Evolutionary conservation across 2,113 vertebrate genomes (phyloP).

Genomic region (Xyliphius kryptos): DNA sequence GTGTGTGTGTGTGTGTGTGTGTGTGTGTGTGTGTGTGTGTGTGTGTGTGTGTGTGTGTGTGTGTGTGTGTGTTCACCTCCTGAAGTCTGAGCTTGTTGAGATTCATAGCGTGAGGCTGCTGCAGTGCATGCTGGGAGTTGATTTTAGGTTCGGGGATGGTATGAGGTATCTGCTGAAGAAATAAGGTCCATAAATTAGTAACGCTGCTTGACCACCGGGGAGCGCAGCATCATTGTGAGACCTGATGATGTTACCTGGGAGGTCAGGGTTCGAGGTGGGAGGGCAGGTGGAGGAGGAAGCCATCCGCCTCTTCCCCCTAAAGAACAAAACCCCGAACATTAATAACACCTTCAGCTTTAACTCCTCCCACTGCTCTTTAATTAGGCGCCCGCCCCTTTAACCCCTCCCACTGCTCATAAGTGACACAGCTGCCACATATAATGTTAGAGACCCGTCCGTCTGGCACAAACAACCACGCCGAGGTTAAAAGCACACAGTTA

Average conservation of each 20-base stretch:
- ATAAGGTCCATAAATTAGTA: background rate
- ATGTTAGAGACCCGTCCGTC: too few species aligned
- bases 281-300: slow-evolving; percentile 78
- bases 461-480: too few species aligned
- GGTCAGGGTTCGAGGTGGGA: slow-evolving; percentile 79
- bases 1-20: background rate
- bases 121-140: slow-evolving; percentile 42
- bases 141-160: slow-evolving; percentile 45
- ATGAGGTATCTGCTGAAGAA: slow-evolving; percentile 52
- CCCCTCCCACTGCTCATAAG: too few species aligned
- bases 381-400: too few species aligned
- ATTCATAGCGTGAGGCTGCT: slow-evolving; percentile 60
- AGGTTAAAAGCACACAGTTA: too few species aligned
- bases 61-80: slow-evolving; percentile 51
- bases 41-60: background rate
- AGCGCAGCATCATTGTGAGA: background rate
- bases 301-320: slow-evolving; percentile 71
- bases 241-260: slow-evolving; percentile 70
- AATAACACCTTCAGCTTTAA: too few species aligned
- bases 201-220: too few species aligned
- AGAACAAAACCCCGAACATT: slow-evolving; percentile 29
- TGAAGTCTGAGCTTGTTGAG: slow-evolving; percentile 64
- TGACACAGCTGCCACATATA: too few species aligned
- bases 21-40: background rate
- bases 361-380: too few species aligned